Percentiles rank a stretch among this genome's conserved stretches.
These are phyloP conservation scores for Lycodopsis pacificus DNA, from an alignment of 2,797 vertebrate species.

Conservation along the genomic window DNA sequence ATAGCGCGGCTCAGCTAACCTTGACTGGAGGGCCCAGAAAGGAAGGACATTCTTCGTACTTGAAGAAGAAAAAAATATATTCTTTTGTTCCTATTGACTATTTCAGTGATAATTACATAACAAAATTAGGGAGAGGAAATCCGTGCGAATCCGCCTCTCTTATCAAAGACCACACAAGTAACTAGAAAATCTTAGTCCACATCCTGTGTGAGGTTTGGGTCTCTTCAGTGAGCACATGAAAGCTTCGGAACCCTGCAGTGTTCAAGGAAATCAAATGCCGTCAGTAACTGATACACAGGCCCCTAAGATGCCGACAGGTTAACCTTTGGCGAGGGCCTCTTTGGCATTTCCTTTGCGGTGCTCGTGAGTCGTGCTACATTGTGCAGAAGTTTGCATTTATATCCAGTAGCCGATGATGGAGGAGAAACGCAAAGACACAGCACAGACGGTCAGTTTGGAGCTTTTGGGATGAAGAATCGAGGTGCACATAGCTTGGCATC, in stretches of 20 bases:
- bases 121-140: slow-evolving; percentile 23
- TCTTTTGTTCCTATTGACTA: slow-evolving; percentile 50
- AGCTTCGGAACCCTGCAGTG: slow-evolving; percentile 66
- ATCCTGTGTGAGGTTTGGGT: slow-evolving; percentile 41
- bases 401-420: slow-evolving; percentile 59
- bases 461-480: background rate
- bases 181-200: slow-evolving; percentile 39
- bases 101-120: slow-evolving; percentile 36
- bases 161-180: slow-evolving; percentile 28
- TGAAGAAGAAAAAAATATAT: slow-evolving; percentile 9
- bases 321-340: slow-evolving; percentile 80
- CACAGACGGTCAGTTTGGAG: slow-evolving; percentile 6
- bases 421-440: slow-evolving; percentile 38
- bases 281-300: slow-evolving; percentile 60
- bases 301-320: slow-evolving; percentile 77
- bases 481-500: background rate
- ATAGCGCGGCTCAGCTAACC: slow-evolving; percentile 62
- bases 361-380: slow-evolving; percentile 27
- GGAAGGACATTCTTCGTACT: slow-evolving; percentile 36
- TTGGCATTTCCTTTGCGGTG: slow-evolving; percentile 76
- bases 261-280: slow-evolving; percentile 76
- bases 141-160: background rate
- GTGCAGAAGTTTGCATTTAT: slow-evolving; percentile 62
- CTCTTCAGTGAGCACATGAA: slow-evolving; percentile 65
- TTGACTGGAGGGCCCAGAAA: slow-evolving; percentile 43